Percentiles rank a stretch among this genome's conserved stretches.
Conservation (phyloP, 2,888 invertebrate species). For the Cheilosia vernalis region DNA sequence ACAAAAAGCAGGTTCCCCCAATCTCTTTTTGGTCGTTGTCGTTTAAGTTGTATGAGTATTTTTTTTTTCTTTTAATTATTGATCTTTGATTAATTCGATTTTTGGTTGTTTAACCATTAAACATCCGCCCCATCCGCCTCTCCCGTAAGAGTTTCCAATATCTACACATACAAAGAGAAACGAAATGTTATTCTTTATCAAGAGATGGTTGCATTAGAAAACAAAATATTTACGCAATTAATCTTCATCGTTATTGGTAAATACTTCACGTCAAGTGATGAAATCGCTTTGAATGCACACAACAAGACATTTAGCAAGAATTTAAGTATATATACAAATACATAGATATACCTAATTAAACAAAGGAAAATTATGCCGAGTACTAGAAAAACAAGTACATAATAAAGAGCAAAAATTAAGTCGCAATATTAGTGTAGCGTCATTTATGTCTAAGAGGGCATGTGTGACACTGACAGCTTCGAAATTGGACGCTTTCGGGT, state of each 20-base stretch:
- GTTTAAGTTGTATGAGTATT: constrained; percentile 1
- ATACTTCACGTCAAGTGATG: constrained; percentile 37
- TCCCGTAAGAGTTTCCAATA: neutral
- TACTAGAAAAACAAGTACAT: neutral
- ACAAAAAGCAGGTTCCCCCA: constrained; percentile 73
- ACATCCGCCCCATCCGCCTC: neutral
- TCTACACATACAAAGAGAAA: neutral
- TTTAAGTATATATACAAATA: neutral
- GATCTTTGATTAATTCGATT: constrained; percentile 52
- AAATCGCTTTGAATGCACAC: constrained; percentile 36
- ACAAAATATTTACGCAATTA: constrained; percentile 23
- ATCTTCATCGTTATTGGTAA: constrained; percentile 11
- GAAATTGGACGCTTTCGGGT: constrained; percentile 13
- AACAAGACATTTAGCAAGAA: constrained; percentile 39
- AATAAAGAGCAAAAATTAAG: constrained; percentile 17
- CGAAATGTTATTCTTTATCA: neutral
- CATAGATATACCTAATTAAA: neutral
- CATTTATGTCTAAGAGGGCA: constrained; percentile 2
- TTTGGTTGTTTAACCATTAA: constrained; percentile 3
- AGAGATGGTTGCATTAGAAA: neutral
- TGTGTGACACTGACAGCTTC: constrained; percentile 26
- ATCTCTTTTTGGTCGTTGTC: constrained; percentile 33
- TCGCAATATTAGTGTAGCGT: constrained; percentile 9
- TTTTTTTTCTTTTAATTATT: constrained; percentile 44
- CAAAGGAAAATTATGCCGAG: constrained; percentile 13